A percentile compares a stretch with the other conserved stretches of the same genome.
These are phyloP conservation scores for Cochlearius cochlearius DNA, from an alignment of 2,113 vertebrate species.

Conservation along the genomic window DNA sequence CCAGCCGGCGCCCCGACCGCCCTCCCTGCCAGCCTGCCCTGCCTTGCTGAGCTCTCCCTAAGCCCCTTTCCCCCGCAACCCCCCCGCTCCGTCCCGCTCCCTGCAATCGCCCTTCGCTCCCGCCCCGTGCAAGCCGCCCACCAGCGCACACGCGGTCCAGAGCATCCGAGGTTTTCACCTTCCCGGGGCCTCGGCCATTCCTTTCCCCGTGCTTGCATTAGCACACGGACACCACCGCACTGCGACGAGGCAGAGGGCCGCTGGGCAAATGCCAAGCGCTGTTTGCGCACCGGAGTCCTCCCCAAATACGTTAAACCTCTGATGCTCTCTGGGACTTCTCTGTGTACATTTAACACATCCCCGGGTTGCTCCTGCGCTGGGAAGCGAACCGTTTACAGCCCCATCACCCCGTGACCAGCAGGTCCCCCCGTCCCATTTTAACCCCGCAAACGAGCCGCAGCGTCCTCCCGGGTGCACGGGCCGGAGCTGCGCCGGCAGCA, in stretches of 20 bases:
- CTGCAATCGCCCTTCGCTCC: accelerated
- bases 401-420: background rate
- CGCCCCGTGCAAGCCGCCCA: background rate
- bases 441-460: background rate
- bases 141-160: accelerated
- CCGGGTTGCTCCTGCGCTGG: background rate
- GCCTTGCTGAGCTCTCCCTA: background rate
- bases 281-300: background rate
- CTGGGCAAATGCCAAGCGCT: background rate
- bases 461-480: accelerated
- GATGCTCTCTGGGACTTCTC: background rate
- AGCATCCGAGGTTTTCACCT: accelerated
- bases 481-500: accelerated
- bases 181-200: accelerated
- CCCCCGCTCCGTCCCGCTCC: accelerated
- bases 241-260: accelerated
- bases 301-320: background rate
- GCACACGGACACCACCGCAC: accelerated
- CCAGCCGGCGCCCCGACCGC: background rate
- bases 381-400: background rate
- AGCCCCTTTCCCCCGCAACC: accelerated
- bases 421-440: background rate
- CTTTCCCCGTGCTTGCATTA: accelerated
- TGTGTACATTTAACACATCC: background rate
- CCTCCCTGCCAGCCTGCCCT: background rate